Base-by-base conservation (phyloP, 2,888 invertebrate species). In the Lypha dubia region DNA sequence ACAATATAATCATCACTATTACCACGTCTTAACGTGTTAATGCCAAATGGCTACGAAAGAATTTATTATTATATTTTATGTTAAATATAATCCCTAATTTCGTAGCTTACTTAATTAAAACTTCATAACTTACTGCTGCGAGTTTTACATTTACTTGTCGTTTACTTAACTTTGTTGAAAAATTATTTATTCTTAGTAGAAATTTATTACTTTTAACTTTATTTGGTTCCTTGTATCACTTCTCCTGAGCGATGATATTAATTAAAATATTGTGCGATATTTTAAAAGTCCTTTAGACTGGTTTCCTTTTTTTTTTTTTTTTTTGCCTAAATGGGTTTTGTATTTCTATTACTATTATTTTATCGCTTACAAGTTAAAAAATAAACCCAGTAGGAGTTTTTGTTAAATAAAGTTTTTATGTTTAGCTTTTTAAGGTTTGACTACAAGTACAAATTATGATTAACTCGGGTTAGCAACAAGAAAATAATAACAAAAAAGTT, bases 391-490 rank as follows among this genome's bases (percentile, higher is more conserved):
- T n/a, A 15, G n/a, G 9, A 62, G 24, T 38, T 62, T 62, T 60
- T 60, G 15, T 49, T 20, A 32, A 44, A 56, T 22, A 35, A 77
- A 60, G 28, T 60, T 49, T 67, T 13, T 0, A 15, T 46, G 9
- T 1, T 58, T 58, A 5, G 11, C 32, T 24, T 63, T 77, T 51
- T 49, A 11, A 8, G 22, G 35, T 71, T 65, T 17, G 56, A n/a
- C 15, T 74, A 28, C 58, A 58, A 82, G 32, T 58, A 56, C 41
- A 71, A 80, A 51, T 80, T 74, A 46, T 76, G 51, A 82, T 53
- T 70, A 71, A 71, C 62, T 75, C 46, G 81, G 24, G 41, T 51
- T 0, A 35, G 17, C 32, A 49, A 22, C 35, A 15, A 62, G 44
- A 68, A 20, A 44, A 46, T n/a, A 75, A 58, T 13, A 44, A 46